A percentile compares a stretch with the other conserved stretches of the same genome.
These are phyloP conservation scores for Metridium senile DNA, from an alignment of 92 coral and sea anemone genomes.

Conservation along the genomic window DNA sequence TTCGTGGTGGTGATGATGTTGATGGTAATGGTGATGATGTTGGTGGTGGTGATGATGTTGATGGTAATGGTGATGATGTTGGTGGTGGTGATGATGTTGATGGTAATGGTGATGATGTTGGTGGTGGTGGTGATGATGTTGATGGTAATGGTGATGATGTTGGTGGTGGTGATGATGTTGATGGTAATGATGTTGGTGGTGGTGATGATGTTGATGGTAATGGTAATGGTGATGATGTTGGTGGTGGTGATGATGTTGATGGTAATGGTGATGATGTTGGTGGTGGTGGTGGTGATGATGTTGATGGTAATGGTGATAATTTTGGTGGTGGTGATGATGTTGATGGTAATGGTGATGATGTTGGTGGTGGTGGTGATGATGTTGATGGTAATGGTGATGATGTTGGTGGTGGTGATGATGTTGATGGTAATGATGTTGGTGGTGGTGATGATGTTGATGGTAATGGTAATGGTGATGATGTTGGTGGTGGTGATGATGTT, in stretches of 20 bases:
- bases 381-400: background rate
- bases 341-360: constrained; percentile 1
- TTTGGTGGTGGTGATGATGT: background rate
- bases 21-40: background rate
- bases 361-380: background rate
- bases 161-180: background rate
- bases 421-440: background rate
- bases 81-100: background rate
- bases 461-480: background rate
- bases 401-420: background rate
- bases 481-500: background rate
- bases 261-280: background rate
- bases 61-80: background rate
- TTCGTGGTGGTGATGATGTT: background rate
- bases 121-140: background rate
- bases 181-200: background rate
- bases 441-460: background rate
- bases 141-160: background rate
- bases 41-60: background rate
- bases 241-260: background rate
- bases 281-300: background rate
- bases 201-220: background rate
- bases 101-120: background rate
- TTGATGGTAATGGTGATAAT: background rate
- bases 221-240: background rate